Evolutionary conservation across 2,888 invertebrate species (phyloP), one percentile per base, ranked within the genome.

Genomic region (Xiphydria camelus): DNA sequence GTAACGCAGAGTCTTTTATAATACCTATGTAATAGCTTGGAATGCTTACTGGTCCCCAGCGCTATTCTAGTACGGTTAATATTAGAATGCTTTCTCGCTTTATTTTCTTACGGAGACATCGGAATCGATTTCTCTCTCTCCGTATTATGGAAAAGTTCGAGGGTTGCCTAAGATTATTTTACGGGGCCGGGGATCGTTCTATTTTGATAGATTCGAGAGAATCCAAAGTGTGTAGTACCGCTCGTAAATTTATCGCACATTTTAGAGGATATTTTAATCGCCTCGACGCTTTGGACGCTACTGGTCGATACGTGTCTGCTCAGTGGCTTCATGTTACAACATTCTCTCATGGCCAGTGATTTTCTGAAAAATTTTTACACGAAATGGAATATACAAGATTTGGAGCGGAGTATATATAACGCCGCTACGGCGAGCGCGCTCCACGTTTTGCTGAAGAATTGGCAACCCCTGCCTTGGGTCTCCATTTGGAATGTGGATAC

Each of bases 401-500:
- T 72, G 4, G 68, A 68, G 17, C 64, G 74, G 33, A 68, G 67
- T 52, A 26, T 66, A 20, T 68, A 71, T 44, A 73, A 72, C 38
- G 53, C 51, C 7, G 55, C 60, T 44, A 73, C 57, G 59, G 58
- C 71, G 75, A 80, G 67, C 66, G 53, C 62, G 45, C 49, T 76
- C 20, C 68, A 83, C 78, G 67, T 79, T 45, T 44, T 83, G 25
- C 64, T 82, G 1, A 69, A 61, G 44, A 76, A 80, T 50, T 85
- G 84, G 84, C 65, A 75, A 48, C 55, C 64, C 1, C 74, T 79
- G 3, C 71, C 79, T 4, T 76, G 78, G 48, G 61, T 79, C 35
- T 69, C 77, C 4, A 43, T 83, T 1, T 85, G 84, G 84, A 76
- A 79, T 51, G 59, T 83, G n/a, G 74, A 81, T 57, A 74, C 80